A percentile compares a stretch with the other conserved stretches of the same genome.
Evolutionary conservation across 2,113 vertebrate species (phyloP).

Genomic region (Microcebus tavaratra): DNA sequence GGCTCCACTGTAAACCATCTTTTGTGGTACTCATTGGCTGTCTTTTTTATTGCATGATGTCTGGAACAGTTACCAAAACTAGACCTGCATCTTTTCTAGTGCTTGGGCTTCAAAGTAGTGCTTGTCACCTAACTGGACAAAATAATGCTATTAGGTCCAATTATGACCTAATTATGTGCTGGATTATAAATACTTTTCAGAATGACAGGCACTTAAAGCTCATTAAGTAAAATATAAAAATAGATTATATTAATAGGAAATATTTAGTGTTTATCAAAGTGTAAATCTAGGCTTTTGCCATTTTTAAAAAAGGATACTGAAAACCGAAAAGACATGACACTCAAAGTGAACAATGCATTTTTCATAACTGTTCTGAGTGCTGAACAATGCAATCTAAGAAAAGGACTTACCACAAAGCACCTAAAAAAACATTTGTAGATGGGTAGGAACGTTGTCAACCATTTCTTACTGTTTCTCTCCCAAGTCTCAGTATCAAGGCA

Average conservation of each 20-base stretch:
- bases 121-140: neutral
- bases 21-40: neutral
- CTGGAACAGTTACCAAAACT: neutral
- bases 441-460: constrained; percentile 1
- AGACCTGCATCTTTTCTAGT: neutral
- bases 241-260: constrained; percentile 88
- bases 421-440: constrained; percentile 53
- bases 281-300: constrained; percentile 78
- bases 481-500: constrained; percentile 36
- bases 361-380: constrained; percentile 72
- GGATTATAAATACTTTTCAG: constrained; percentile 55
- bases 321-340: constrained; percentile 72
- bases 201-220: constrained; percentile 86
- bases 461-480: constrained; percentile 30
- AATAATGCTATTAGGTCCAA: neutral
- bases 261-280: constrained; percentile 84
- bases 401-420: constrained; percentile 43
- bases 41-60: neutral
- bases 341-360: constrained; percentile 79
- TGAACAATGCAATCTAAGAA: constrained; percentile 68
- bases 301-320: constrained; percentile 62
- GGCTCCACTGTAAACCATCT: neutral
- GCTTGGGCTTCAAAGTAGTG: neutral
- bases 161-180: neutral
- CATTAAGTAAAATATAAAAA: constrained; percentile 85